phyloP scores from a whole-genome alignment of 2,888 invertebrate genomes.

The Pseudeuparius sepicola region DNA sequence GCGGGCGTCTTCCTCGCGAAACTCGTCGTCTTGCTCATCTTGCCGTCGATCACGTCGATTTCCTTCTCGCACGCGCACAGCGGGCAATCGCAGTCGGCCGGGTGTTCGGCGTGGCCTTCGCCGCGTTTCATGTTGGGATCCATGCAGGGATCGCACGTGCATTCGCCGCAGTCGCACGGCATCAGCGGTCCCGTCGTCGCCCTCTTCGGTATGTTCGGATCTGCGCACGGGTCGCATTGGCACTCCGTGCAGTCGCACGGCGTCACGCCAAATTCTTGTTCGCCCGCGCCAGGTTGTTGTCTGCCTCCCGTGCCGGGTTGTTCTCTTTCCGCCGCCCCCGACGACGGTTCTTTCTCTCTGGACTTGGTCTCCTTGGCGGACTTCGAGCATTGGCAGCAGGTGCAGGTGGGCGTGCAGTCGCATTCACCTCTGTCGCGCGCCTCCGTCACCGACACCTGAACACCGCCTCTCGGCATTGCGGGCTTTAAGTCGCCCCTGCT shows the following conservation, averaged over 20 bases:
- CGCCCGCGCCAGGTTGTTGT: neutral
- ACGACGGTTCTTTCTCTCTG: neutral
- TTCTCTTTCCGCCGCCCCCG: neutral
- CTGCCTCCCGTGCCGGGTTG: neutral
- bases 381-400: slow-evolving; percentile 14
- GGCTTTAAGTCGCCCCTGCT: too few relatives aligned
- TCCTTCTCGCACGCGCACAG: neutral
- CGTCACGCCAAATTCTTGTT: neutral
- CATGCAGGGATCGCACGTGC: slow-evolving; percentile 14
- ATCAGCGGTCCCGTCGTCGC: slow-evolving; percentile 3
- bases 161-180: slow-evolving; percentile 19
- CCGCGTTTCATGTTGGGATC: slow-evolving; percentile 1
- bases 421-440: too few relatives aligned
- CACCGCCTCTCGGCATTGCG: too few relatives aligned
- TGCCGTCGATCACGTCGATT: neutral
- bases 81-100: slow-evolving; percentile 11
- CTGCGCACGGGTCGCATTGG: slow-evolving; percentile 19
- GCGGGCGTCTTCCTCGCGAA: neutral
- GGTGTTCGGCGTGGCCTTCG: slow-evolving; percentile 3
- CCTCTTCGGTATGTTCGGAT: slow-evolving; percentile 12
- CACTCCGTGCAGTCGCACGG: slow-evolving; percentile 18
- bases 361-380: neutral
- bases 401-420: slow-evolving; percentile 6
- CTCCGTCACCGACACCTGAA: too few relatives aligned
- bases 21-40: slow-evolving; percentile 3